Conservation (phyloP, 2,888 invertebrate species). For the Tholera decimalis region DNA sequence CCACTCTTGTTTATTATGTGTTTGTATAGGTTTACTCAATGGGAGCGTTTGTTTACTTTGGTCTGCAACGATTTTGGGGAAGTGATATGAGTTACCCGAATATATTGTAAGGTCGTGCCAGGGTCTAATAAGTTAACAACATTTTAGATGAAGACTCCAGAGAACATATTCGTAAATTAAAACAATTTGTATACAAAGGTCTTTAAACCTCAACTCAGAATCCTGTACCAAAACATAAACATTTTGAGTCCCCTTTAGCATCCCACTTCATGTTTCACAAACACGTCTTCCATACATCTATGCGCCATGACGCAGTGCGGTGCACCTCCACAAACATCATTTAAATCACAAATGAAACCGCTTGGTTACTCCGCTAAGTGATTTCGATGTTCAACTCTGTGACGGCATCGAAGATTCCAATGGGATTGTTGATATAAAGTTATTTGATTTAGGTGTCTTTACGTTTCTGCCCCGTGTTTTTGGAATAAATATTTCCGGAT, state of each 20-base stretch:
- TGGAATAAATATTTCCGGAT: slow-evolving; percentile 28
- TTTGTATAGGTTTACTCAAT: slow-evolving; percentile 59
- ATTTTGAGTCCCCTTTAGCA: slow-evolving; percentile 12
- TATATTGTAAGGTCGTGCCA: not conserved
- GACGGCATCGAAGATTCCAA: slow-evolving; percentile 48
- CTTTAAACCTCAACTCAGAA: not conserved
- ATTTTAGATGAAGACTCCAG: too few species aligned
- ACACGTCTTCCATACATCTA: slow-evolving; percentile 48
- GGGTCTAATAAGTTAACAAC: not conserved
- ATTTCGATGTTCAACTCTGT: slow-evolving; percentile 69
- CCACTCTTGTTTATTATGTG: slow-evolving; percentile 43
- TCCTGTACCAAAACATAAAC: slow-evolving; percentile 1
- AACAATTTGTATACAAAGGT: too few species aligned
- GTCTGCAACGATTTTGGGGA: slow-evolving; percentile 17
- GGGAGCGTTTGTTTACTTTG: slow-evolving; percentile 43
- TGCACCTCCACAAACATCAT: slow-evolving; percentile 73
- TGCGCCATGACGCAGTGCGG: slow-evolving; percentile 59
- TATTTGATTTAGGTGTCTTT: slow-evolving; percentile 47
- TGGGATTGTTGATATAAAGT: slow-evolving; percentile 42
- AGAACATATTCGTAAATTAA: not conserved
- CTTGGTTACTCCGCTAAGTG: slow-evolving; percentile 69
- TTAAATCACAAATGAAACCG: slow-evolving; percentile 76
- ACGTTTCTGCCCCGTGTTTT: slow-evolving; percentile 33
- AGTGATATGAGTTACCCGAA: not conserved
- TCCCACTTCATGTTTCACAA: slow-evolving; percentile 37